Percentiles rank a stretch among this genome's conserved stretches.
phyloP scores from a whole-genome alignment of 2,797 vertebrate genomes.

The Echiichthys vipera region DNA sequence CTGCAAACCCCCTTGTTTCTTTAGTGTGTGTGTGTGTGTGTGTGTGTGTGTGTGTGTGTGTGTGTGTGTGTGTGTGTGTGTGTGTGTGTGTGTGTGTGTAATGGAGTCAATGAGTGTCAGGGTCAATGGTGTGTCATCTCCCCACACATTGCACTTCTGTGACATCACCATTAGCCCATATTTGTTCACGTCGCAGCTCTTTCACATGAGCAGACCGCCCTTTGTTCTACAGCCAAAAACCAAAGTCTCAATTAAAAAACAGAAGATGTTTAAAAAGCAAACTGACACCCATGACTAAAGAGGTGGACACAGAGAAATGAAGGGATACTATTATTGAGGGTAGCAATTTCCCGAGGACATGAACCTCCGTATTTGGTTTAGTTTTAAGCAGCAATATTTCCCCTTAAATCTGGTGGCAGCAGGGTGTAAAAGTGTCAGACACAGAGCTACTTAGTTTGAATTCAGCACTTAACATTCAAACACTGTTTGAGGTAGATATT shows the following conservation, averaged over 20 bases:
- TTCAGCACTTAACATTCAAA: neutral
- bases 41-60: neutral
- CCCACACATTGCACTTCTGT: too few relatives aligned
- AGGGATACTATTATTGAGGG: accelerated
- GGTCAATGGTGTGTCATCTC: conserved; percentile 45
- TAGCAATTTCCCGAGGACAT: too few relatives aligned
- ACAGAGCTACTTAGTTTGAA: neutral
- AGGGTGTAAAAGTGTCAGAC: neutral
- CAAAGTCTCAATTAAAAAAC: neutral
- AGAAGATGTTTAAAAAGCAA: neutral
- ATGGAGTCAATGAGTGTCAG: conserved; percentile 22
- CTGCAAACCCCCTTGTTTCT: too few relatives aligned
- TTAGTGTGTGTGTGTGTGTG: conserved; percentile 15
- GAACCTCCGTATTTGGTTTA: neutral
- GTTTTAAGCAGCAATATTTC: neutral
- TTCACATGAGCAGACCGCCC: conserved; percentile 11
- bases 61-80: neutral
- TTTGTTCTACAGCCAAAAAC: neutral
- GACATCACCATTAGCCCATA: conserved; percentile 51
- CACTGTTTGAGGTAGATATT: neutral
- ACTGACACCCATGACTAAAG: neutral
- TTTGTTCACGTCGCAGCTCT: conserved; percentile 36
- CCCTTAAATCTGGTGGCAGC: neutral
- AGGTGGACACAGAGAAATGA: neutral
- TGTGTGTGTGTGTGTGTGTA: neutral